These are phyloP conservation scores for Leuciscus idus DNA, from an alignment of 2,113 vertebrate species.

Conservation along the genomic window DNA sequence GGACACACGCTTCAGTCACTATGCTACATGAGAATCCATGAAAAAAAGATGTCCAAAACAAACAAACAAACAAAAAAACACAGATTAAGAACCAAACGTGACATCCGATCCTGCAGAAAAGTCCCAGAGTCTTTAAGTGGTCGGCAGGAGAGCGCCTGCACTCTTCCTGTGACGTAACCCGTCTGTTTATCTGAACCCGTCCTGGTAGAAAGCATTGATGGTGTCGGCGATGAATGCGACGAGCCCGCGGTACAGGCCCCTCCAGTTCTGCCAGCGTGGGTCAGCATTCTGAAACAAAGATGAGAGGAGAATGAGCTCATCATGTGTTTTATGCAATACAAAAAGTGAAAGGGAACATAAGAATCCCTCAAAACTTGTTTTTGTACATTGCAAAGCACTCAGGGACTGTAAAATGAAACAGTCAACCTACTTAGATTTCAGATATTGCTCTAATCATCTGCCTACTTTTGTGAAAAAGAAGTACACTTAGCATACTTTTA, in stretches of 20 bases:
- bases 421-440: not conserved
- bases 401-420: conserved; percentile 6
- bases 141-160: conserved; percentile 46
- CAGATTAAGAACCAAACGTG: conserved; percentile 35
- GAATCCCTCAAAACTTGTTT: not conserved
- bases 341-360: conserved; percentile 1
- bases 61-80: conserved; percentile 15
- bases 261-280: conserved; percentile 71
- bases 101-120: conserved; percentile 60
- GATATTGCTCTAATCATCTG: not conserved
- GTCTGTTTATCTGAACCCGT: conserved; percentile 63
- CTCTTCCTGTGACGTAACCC: conserved; percentile 41
- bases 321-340: not conserved
- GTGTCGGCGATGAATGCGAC: conserved; percentile 72
- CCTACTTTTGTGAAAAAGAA: not conserved
- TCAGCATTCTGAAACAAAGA: conserved; percentile 62
- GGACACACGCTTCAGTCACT: conserved; percentile 44
- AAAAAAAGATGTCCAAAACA: conserved; percentile 63
- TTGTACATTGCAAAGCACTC: not conserved
- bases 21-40: conserved; percentile 60
- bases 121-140: conserved; percentile 44
- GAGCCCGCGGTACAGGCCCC: conserved; percentile 67
- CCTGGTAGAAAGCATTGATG: conserved; percentile 70
- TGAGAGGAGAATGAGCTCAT: conserved; percentile 19
- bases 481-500: not conserved